Base-by-base conservation (phyloP, 2,797 vertebrate genomes). In the Discoglossus pictus region DNA sequence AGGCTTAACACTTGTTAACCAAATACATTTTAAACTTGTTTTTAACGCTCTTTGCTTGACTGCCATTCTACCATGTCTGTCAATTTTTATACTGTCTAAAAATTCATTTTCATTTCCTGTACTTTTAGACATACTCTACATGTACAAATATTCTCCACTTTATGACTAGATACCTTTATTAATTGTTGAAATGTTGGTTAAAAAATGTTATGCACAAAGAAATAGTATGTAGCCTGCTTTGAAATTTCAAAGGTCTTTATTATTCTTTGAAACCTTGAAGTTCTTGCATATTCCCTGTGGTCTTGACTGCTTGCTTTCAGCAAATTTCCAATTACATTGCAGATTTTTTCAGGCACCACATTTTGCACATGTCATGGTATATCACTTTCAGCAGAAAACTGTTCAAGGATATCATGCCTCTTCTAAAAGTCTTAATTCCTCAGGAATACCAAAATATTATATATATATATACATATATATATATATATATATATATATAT, bases 291-390 rank as follows among this genome's bases (percentile, higher is more conserved):
- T 59, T 62, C 68, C 61, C 61, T 18, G 52, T 64, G 61, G 68
- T 58, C 43, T 63, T 64, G 52, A 52, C 44, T 58, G 68, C 51
- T 44, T 63, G 52, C 68, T 71, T 58, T 58, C 52, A 64, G 68
- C 52, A 64, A 50, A 71, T 64, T 64, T 71, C 60, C 68, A 71
- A 71, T 71, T 71, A 71, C 53, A 71, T 56, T 58, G 53, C 68
- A 71, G 42, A 56, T 58, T 64, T 58, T 64, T 61, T 40, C 39
- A 58, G 43, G 34, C 36, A 58, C 51, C 53, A 21, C 59, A 48
- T 64, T 64, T 71, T 71, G 68, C 61, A 58, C 68, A 70, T 50
- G 65, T 71, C 68, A 63, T 59, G 52, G 24, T 64, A 51, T 59
- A 71, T 71, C 59, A 48, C 51, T 63, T 20, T 52, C 47, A 50